phyloP scores from a whole-genome alignment of 2,797 vertebrate species.

The Halcyon smyrnensis region DNA sequence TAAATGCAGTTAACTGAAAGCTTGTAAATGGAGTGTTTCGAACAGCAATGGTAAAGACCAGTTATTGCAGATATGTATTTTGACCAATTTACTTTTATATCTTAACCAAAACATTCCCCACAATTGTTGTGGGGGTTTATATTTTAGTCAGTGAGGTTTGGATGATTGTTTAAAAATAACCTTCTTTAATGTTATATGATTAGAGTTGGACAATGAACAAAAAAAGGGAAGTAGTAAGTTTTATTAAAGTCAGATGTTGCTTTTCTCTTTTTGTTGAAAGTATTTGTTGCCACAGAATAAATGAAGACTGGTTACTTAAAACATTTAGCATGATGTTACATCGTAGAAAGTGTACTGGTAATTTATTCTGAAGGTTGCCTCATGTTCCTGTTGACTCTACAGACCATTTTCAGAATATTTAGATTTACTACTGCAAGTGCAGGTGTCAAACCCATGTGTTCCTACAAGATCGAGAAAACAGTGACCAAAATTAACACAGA shows the following conservation, averaged over 20 bases:
- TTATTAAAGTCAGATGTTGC: conserved; percentile 71
- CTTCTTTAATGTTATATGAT: conserved; percentile 61
- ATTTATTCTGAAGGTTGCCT: not conserved
- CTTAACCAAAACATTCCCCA: conserved; percentile 69
- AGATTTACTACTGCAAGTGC: not conserved
- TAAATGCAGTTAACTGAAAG: conserved; percentile 38
- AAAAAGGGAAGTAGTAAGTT: conserved; percentile 58
- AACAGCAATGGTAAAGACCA: conserved; percentile 59
- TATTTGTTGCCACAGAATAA: conserved; percentile 10
- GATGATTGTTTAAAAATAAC: conserved; percentile 72
- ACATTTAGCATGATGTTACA: not conserved
- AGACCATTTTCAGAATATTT: not conserved
- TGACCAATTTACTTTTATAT: conserved; percentile 72
- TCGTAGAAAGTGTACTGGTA: not conserved
- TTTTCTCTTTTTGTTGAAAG: not conserved
- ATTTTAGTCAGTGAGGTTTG: conserved; percentile 72
- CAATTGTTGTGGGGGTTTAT: conserved; percentile 69
- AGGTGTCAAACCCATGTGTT: not conserved
- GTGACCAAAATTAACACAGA: not conserved
- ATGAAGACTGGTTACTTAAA: conserved; percentile 6
- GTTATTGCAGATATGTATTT: conserved; percentile 61
- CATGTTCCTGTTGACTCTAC: not conserved
- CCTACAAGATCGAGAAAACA: not conserved
- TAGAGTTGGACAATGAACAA: conserved; percentile 73
- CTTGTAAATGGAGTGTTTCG: conserved; percentile 34